Evolutionary conservation across 2,888 invertebrate species (phyloP), one percentile per base, ranked within the genome.

Genomic region (Drosophila anomalata): DNA sequence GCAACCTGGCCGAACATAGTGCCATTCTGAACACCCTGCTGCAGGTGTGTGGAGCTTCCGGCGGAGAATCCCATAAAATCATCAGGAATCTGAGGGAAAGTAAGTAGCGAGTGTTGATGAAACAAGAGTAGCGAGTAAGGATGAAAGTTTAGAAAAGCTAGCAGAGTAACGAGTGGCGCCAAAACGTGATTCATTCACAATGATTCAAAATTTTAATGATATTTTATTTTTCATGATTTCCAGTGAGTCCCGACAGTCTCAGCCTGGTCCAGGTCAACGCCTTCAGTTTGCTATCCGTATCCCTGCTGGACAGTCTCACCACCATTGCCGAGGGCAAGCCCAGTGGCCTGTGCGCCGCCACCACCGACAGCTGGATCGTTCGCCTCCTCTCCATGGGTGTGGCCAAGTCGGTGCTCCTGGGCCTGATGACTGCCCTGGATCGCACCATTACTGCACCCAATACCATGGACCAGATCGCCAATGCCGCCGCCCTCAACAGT

Each of bases 311-410:
- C 20, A 82, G 86, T 17, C 44, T 83, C 7, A 61, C 62, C 0
- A 42, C 55, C 0, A 87, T 83, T 41, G 65, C 82, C 14, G 39
- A 70, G 2, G 88, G 88, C 2, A 42, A 74, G 8, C 39, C 42
- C n/a, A 87, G 79, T 7, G 77, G 73, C 5, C 57, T 85, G 48
- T 83, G 82, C 53, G 75, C 88, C 1, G 82, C 88, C 0, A 58
- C 72, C 2, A 29, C 66, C 0, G 67, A 78, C 0, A 73, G 69
- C 20, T 83, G 88, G 82, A 67, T 82, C 1, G 82, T 82, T 0
- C 86, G 83, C 12, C 72, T 87, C 0, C 54, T 87, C 2, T 48
- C 75, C 1, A 79, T 87, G 86, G 83, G 79, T 5, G 77, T 83
- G 11, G 58, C 65, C 5, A 72, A 74, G 59, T 68, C 73, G 5